Conservation (phyloP, 2,888 invertebrate genomes). For the Choreutis nemorana region DNA sequence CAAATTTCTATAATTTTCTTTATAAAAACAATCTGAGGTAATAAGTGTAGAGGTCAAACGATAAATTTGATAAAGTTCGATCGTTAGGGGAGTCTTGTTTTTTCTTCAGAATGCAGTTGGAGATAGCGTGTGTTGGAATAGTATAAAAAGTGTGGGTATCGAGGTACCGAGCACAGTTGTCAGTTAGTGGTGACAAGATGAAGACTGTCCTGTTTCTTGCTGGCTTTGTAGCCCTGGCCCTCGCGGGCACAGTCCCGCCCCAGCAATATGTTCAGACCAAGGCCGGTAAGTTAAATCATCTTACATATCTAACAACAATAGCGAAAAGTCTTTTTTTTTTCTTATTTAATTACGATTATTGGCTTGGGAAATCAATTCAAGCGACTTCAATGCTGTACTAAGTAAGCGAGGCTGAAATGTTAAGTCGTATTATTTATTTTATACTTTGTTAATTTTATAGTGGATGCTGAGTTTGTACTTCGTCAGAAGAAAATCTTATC, state of each 20-base stretch:
- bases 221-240: constrained; percentile 38
- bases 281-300: constrained; percentile 21
- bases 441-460: constrained; percentile 8
- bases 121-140: constrained; percentile 13
- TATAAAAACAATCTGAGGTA: too few relatives aligned
- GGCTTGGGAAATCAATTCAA: too few relatives aligned
- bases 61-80: too few relatives aligned
- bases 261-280: constrained; percentile 20
- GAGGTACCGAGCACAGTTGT: constrained; percentile 28
- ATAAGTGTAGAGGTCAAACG: too few relatives aligned
- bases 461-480: constrained; percentile 22
- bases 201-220: constrained; percentile 54
- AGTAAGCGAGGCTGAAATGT: too few relatives aligned
- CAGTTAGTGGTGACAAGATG: constrained; percentile 36
- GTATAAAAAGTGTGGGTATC: constrained; percentile 15
- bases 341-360: too few relatives aligned
- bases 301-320: too few relatives aligned
- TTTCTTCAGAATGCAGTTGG: background rate
- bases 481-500: constrained; percentile 48
- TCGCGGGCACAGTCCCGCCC: constrained; percentile 26
- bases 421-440: too few relatives aligned
- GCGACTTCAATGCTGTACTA: too few relatives aligned
- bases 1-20: too few relatives aligned
- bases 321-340: too few relatives aligned
- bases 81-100: too few relatives aligned